These are phyloP conservation scores for Elegia similella DNA, from an alignment of 2,888 invertebrate species.

Conservation along the genomic window DNA sequence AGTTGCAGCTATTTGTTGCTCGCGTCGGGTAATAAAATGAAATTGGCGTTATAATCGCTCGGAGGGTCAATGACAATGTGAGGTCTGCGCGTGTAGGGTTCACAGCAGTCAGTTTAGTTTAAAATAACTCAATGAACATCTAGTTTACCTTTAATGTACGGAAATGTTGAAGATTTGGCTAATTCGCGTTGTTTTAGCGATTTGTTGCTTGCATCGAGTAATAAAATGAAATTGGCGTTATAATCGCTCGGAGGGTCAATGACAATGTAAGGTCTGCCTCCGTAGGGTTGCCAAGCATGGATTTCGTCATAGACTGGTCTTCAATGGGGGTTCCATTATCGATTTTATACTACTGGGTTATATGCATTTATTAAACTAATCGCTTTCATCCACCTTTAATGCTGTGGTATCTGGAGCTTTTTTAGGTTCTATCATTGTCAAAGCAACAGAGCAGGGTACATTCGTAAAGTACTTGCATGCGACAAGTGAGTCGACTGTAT, in stretches of 20 bases:
- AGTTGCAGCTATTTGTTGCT: background rate
- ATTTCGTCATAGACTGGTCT: too few species aligned
- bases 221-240: conserved; percentile 1
- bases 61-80: conserved; percentile 1
- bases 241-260: conserved; percentile 1
- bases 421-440: too few species aligned
- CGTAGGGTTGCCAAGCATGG: background rate
- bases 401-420: too few species aligned
- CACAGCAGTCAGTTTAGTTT: too few species aligned
- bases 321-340: too few species aligned
- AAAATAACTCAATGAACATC: background rate
- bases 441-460: too few species aligned
- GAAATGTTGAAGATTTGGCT: background rate
- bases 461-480: too few species aligned
- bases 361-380: too few species aligned
- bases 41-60: background rate
- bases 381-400: too few species aligned
- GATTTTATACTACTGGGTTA: too few species aligned
- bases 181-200: background rate
- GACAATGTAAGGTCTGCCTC: background rate
- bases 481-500: too few species aligned
- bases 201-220: background rate
- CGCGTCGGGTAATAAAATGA: background rate
- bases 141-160: background rate
- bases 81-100: background rate